Percentiles rank a stretch among this genome's conserved stretches.
These are phyloP conservation scores for Calameuta pallipes DNA, from an alignment of 2,888 invertebrate species.

Conservation along the genomic window DNA sequence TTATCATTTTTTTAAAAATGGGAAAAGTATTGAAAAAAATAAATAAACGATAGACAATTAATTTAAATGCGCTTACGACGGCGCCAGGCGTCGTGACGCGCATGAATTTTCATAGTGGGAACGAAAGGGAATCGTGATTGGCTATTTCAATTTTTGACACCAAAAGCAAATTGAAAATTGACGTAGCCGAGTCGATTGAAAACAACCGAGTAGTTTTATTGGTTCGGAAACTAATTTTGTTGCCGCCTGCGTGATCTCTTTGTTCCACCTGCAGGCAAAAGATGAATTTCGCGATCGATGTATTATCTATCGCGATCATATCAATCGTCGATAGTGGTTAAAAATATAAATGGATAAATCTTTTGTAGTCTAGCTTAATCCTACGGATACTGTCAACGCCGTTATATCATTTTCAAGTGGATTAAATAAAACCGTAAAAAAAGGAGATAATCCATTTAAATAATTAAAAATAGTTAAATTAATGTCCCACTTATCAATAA, in stretches of 20 bases:
- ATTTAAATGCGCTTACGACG: too few relatives aligned
- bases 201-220: too few relatives aligned
- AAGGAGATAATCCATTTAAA: not conserved
- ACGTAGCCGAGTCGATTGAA: too few relatives aligned
- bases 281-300: not conserved
- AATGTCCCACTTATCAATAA: not conserved
- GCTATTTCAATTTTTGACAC: too few relatives aligned
- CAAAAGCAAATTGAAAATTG: too few relatives aligned
- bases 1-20: too few relatives aligned
- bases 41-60: too few relatives aligned
- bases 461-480: not conserved
- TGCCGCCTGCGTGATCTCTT: not conserved
- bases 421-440: not conserved
- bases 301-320: not conserved
- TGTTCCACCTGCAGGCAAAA: not conserved
- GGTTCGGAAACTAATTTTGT: too few relatives aligned
- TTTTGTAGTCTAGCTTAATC: not conserved
- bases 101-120: too few relatives aligned
- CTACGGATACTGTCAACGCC: not conserved
- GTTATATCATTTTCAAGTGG: not conserved
- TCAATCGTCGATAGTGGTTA: not conserved
- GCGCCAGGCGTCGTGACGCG: too few relatives aligned
- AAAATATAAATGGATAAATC: not conserved
- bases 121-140: too few relatives aligned
- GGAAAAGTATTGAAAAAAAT: too few relatives aligned